Evolutionary conservation across 1,140 invertebrate genomes (phyloP), one percentile per base, ranked within the genome.

Genomic region (Solenopsis fugax): DNA sequence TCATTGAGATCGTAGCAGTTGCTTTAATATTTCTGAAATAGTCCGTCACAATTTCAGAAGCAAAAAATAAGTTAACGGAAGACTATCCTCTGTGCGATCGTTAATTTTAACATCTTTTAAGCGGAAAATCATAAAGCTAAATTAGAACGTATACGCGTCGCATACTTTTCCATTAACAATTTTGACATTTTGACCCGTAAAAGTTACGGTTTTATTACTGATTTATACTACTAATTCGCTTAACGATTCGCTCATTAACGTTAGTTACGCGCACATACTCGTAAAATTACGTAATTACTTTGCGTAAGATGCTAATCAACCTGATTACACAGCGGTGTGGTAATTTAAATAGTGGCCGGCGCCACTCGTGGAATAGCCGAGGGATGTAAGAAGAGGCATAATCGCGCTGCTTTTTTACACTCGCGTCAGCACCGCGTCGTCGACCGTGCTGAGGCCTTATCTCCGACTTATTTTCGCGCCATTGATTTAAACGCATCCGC

Each of bases 11-110:
- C 29, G 41, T 18, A 73, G 41, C 52, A 72, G 67, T 73, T 72
- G 65, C 56, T 21, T 84, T 60, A 84, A 75, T 84, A 84, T 84
- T 84, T 75, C 45, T 84, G 16, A 75, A 73, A 75, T 58, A 75
- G 18, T 16, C 34, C 9, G 54, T 75, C 67, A 24, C 56, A 60
- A 73, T 73, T 48, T 60, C 52, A 34, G 9, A 2, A 13, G 21
- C 7, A 50, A 84, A 60, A 75, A 73, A 18, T 60, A 72, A 29
- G 18, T 48, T 73, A 48, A 24, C 52, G 67, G 4, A 84, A 12
- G 21, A 29, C n/a, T 82, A 18, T 34, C 58, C 54, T 48, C 41
- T 7, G 21, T 34, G 21, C 37, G 41, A 37, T 60, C 34, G 4
- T 52, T 62, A 56, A 75, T 48, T 58, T 60, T 73, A 54, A 80